Conservation (phyloP, 2,888 invertebrate species). For the Neria commutata region DNA sequence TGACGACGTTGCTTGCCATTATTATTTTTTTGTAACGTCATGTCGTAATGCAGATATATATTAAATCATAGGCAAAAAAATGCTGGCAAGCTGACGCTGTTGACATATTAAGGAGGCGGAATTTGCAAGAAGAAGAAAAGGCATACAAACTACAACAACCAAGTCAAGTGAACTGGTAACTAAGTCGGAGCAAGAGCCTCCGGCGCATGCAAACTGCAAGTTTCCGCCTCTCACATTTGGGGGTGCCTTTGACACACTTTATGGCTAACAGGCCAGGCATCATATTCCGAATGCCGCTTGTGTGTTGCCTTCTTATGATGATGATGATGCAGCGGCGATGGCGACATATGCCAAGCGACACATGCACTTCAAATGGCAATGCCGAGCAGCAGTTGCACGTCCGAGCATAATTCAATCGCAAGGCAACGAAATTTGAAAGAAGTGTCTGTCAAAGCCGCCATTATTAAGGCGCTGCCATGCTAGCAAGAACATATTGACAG, state of each 20-base stretch:
- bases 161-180: not conserved
- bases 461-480: no score
- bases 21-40: slow-evolving; percentile 13
- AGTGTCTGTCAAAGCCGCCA: no score
- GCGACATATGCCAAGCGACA: no score
- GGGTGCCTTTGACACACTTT: slow-evolving; percentile 26
- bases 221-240: slow-evolving; percentile 10
- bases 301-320: no score
- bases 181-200: not conserved
- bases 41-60: slow-evolving; percentile 32
- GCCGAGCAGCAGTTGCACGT: no score
- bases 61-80: slow-evolving; percentile 24
- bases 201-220: not conserved
- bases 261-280: slow-evolving; percentile 10
- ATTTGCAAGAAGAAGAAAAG: slow-evolving; percentile 8
- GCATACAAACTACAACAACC: slow-evolving; percentile 15
- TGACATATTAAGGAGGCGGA: not conserved
- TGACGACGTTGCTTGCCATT: not conserved
- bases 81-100: not conserved
- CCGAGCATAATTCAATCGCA: no score
- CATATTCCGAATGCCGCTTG: slow-evolving; percentile 14
- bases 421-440: no score
- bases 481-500: no score
- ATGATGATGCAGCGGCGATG: no score
- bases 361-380: no score